Evolutionary conservation across 2,888 invertebrate species (phyloP), one percentile per base, ranked within the genome.

Genomic region (Leptarthrus brevirostris): DNA sequence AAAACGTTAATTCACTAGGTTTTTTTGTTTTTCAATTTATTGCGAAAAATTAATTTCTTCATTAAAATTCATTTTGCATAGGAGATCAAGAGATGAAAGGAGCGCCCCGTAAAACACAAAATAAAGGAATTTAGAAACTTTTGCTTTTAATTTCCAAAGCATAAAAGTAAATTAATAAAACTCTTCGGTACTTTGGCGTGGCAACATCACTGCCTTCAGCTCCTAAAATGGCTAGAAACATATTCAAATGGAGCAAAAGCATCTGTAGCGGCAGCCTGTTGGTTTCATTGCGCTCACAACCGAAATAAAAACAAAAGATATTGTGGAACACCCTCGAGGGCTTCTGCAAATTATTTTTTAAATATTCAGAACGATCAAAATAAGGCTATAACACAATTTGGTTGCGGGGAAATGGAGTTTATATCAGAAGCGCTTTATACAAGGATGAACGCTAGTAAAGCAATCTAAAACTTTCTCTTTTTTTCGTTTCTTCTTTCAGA

Each of bases 301-400:
- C 12, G n/a, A 61, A n/a, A 24, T 12, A 58, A 58, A 20, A 66
- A 66, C 47, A 66, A 47, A 30, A 47, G 66, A 40, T 18, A 26
- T 58, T 34, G 16, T 10, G 40, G 20, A 10, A 1, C 71, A 53
- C 76, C 77, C 77, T 74, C 74, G 74, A 74, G 78, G 76, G 66
- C 66, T 77, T 76, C 74, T 76, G 78, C 76, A 78, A 78, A 78
- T 78, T 78, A 78, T 78, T 78, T 78, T 78, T 77, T 78, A 78
- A 78, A 78, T 78, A 78, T 78, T 78, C 78, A 78, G 77, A 78
- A 77, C 78, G 78, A 77, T 78, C 77, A 77, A 78, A 78, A 77
- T 76, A 78, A 76, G 77, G 76, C 76, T 76, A 77, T 77, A 77
- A 77, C 76, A 76, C 76, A 76, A 77, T 77, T 77, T 47, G 44